Evolutionary conservation across 2,888 invertebrate genomes (phyloP).

Genomic region (Eilema sororculum): DNA sequence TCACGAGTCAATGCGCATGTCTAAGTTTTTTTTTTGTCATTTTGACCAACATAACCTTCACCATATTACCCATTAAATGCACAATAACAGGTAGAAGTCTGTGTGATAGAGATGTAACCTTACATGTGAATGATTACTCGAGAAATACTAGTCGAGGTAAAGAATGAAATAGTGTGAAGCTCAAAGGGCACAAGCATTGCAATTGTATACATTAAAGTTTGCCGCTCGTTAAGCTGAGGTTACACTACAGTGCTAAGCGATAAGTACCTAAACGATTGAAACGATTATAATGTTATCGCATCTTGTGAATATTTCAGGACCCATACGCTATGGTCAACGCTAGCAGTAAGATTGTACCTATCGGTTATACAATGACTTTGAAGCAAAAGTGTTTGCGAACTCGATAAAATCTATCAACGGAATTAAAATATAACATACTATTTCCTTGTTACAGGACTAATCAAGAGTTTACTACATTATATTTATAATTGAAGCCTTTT

Average conservation of each 20-base stretch:
- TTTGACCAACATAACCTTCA: not conserved
- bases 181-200: not conserved
- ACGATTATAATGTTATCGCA: no score
- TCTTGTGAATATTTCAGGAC: not conserved
- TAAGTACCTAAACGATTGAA: not conserved
- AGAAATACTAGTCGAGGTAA: slow-evolving; percentile 2
- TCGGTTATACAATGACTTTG: not conserved
- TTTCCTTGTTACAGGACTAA: no score
- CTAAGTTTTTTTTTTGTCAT: not conserved
- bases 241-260: not conserved
- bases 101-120: slow-evolving; percentile 14
- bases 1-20: not conserved
- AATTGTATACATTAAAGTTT: not conserved
- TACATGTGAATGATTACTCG: not conserved
- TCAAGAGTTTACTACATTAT: no score
- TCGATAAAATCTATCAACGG: no score
- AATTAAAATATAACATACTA: no score
- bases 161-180: slow-evolving; percentile 3
- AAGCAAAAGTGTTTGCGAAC: no score
- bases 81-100: slow-evolving; percentile 2
- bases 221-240: not conserved
- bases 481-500: no score
- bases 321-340: not conserved
- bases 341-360: not conserved
- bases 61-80: not conserved